These are phyloP conservation scores for Merops nubicus DNA, from an alignment of 2,113 vertebrate species.

Conservation along the genomic window DNA sequence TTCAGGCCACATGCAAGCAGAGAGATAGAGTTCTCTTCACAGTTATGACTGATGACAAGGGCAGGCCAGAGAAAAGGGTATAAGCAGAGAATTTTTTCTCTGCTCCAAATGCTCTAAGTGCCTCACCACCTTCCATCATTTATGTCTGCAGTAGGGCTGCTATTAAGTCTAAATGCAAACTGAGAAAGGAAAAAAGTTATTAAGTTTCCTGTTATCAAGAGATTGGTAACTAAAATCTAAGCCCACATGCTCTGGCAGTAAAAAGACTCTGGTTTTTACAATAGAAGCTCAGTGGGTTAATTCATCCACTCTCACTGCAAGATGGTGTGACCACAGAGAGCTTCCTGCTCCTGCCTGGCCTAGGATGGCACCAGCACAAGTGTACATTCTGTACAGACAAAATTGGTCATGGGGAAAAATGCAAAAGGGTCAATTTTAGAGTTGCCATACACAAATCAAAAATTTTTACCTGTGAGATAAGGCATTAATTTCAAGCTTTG, in stretches of 20 bases:
- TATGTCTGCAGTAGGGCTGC: background rate
- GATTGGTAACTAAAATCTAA: background rate
- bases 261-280: background rate
- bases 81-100: background rate
- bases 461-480: background rate
- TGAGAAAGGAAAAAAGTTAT: background rate
- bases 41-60: background rate
- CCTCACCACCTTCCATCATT: background rate
- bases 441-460: background rate
- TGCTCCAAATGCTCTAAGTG: background rate
- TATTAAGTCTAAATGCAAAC: background rate
- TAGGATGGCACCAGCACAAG: background rate
- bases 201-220: background rate
- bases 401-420: background rate
- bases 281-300: background rate
- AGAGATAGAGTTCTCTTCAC: background rate
- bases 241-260: background rate
- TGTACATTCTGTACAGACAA: background rate
- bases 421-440: background rate
- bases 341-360: background rate
- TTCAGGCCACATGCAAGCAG: background rate
- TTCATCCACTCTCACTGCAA: background rate
- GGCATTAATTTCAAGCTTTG: background rate
- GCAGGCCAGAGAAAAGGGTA: background rate
- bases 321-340: background rate